Conservation (phyloP, 2,888 invertebrate species). For the Meandrusa payeni region DNA sequence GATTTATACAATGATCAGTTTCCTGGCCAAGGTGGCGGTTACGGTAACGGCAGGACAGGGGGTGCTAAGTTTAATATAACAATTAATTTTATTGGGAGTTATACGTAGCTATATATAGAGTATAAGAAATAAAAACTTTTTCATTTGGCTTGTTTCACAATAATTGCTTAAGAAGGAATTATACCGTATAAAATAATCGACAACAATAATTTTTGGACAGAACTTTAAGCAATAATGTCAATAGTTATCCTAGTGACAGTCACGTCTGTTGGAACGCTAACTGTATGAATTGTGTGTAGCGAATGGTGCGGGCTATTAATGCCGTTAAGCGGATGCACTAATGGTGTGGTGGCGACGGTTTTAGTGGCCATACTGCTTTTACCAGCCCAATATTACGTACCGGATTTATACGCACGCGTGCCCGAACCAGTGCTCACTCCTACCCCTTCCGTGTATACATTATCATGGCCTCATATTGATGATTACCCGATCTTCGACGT, state of each 20-base stretch:
- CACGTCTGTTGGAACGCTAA: conserved; percentile 1
- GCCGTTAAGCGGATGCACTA: conserved; percentile 53
- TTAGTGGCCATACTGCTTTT: conserved; percentile 51
- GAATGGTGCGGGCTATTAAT: conserved; percentile 32
- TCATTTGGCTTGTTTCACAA: too few relatives aligned
- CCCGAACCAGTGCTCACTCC: conserved; percentile 33
- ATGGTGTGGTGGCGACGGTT: conserved; percentile 49
- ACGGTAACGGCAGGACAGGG: too few relatives aligned
- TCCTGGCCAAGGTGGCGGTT: too few relatives aligned
- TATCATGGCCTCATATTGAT: conserved; percentile 34
- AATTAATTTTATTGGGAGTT: too few relatives aligned
- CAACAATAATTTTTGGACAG: conserved; percentile 1
- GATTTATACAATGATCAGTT: too few relatives aligned
- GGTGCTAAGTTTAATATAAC: too few relatives aligned
- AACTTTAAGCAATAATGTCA: too few relatives aligned
- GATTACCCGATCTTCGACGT: conserved; percentile 51
- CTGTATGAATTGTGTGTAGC: neutral
- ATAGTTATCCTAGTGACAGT: too few relatives aligned
- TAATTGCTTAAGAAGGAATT: too few relatives aligned
- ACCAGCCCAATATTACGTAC: conserved; percentile 58
- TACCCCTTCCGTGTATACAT: conserved; percentile 25
- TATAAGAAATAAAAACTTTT: too few relatives aligned
- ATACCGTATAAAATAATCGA: neutral
- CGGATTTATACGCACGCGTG: conserved; percentile 39
- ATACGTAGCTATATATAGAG: too few relatives aligned